phyloP scores from a whole-genome alignment of 1,140 invertebrate species.

The Prorops nasuta region DNA sequence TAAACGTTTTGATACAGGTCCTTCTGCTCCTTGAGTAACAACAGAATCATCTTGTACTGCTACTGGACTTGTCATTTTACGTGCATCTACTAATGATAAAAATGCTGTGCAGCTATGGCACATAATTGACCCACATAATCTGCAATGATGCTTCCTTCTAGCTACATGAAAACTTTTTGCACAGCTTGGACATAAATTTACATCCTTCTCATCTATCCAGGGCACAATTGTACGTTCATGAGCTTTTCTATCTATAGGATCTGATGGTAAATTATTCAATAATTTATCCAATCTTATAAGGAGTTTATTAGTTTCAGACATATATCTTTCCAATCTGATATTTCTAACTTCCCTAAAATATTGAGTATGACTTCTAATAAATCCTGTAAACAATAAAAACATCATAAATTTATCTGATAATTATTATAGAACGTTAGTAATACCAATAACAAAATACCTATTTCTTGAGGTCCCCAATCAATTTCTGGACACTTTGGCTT shows the following conservation, averaged over 20 bases:
- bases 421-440: constrained; percentile 3
- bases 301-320: constrained; percentile 93
- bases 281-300: constrained; percentile 92
- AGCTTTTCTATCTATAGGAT: constrained; percentile 78
- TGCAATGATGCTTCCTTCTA: constrained; percentile 91
- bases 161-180: constrained; percentile 84
- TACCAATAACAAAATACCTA: constrained; percentile 53
- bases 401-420: no score
- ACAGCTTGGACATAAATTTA: constrained; percentile 89
- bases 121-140: constrained; percentile 93
- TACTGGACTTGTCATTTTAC: constrained; percentile 68
- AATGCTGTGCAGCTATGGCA: constrained; percentile 93
- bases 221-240: constrained; percentile 81
- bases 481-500: constrained; percentile 42
- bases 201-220: constrained; percentile 90
- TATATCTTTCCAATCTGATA: constrained; percentile 78
- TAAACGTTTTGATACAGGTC: constrained; percentile 52
- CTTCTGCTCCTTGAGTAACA: constrained; percentile 39
- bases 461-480: constrained; percentile 63
- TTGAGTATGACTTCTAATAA: constrained; percentile 67
- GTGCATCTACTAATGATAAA: constrained; percentile 77
- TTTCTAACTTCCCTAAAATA: constrained; percentile 78
- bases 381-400: constrained; percentile 60
- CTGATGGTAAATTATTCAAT: constrained; percentile 76
- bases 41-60: constrained; percentile 47